Evolutionary conservation across 2,797 vertebrate genomes (phyloP).

Genomic region (Pipistrellus pygmaeus): DNA sequence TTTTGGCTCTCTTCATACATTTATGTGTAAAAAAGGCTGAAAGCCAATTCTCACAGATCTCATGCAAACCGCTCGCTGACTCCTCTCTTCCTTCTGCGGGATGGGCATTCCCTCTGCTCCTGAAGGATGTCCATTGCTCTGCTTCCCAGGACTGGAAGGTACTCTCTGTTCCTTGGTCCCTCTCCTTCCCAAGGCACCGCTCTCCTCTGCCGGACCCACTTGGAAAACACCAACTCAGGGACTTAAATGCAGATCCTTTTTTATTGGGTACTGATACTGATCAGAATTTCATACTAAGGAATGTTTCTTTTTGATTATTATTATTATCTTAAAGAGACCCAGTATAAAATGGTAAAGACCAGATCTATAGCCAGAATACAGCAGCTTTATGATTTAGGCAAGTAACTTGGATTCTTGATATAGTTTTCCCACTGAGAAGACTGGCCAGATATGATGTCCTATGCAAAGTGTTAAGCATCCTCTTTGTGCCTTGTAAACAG

Average conservation of each 20-base stretch:
- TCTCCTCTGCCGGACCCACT: accelerated
- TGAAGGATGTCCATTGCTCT: neutral
- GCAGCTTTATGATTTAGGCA: neutral
- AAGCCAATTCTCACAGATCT: neutral
- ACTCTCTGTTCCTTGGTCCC: neutral
- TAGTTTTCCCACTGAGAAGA: neutral
- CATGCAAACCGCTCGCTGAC: neutral
- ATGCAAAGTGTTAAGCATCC: neutral
- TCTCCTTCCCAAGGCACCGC: neutral
- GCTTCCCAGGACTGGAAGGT: no score
- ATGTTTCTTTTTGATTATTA: neutral
- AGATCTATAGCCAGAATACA: neutral
- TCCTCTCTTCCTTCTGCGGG: neutral
- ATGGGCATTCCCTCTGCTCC: neutral
- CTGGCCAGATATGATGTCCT: neutral
- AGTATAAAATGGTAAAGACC: neutral
- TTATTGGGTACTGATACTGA: neutral
- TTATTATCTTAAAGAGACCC: neutral
- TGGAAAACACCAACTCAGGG: accelerated
- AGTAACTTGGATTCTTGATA: neutral
- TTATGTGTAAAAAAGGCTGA: neutral
- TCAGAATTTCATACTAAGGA: neutral
- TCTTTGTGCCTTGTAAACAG: neutral
- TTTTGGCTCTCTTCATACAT: neutral
- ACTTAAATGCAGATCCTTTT: neutral